Conservation (phyloP, 92 coral and sea anemone genomes). For the Montipora capitata region DNA sequence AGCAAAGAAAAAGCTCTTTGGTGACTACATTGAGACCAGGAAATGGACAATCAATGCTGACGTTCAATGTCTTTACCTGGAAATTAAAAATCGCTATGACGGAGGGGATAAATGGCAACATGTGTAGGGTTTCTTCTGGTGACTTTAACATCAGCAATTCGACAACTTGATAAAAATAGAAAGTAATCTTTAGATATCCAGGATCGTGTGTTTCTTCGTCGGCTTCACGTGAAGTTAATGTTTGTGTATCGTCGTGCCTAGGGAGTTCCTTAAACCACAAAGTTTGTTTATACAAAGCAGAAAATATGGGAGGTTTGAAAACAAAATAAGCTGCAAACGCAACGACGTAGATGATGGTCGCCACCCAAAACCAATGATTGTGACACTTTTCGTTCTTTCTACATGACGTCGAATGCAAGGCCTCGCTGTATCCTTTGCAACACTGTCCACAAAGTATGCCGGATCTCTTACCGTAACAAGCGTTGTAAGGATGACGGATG, state of each 20-base stretch:
- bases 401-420: conserved; percentile 63
- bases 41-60: conserved; percentile 66
- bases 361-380: conserved; percentile 70
- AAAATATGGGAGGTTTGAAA: conserved; percentile 56
- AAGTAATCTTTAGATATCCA: conserved; percentile 29
- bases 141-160: conserved; percentile 33
- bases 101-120: conserved; percentile 16
- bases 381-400: conserved; percentile 34
- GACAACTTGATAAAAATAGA: conserved; percentile 36
- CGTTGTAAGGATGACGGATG: conserved; percentile 10
- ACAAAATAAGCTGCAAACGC: conserved; percentile 56
- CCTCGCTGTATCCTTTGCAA: conserved; percentile 57
- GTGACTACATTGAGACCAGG: conserved; percentile 77
- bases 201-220: conserved; percentile 8
- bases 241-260: neutral
- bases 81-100: conserved; percentile 58
- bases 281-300: conserved; percentile 20
- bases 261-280: conserved; percentile 30
- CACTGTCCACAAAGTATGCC: conserved; percentile 79
- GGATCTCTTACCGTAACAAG: conserved; percentile 64
- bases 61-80: conserved; percentile 32
- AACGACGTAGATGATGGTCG: neutral
- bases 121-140: conserved; percentile 11
- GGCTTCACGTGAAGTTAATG: too few relatives aligned
- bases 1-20: conserved; percentile 53